Conservation (phyloP, 2,113 vertebrate genomes). For the Globicephala melas region DNA sequence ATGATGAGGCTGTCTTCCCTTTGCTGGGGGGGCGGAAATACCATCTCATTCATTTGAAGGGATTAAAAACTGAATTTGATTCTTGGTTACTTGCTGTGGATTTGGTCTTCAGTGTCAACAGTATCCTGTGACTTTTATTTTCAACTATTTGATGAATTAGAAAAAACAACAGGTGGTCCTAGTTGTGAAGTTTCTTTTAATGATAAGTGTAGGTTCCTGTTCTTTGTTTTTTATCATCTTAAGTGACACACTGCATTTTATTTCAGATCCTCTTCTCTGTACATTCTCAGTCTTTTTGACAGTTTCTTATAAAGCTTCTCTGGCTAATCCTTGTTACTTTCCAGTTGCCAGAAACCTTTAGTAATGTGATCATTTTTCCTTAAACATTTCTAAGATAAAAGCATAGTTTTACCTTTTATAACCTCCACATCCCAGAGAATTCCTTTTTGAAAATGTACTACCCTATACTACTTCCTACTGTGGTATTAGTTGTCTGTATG, state of each 20-base stretch:
- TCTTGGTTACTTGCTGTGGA: neutral
- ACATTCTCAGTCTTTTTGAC: neutral
- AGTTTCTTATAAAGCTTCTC: constrained; percentile 36
- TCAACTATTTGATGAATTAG: neutral
- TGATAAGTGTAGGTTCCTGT: neutral
- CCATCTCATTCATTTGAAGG: neutral
- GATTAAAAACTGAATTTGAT: neutral
- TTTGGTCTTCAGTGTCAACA: neutral
- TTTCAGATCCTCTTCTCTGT: neutral
- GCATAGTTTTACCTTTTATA: constrained; percentile 36
- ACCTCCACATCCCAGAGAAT: neutral
- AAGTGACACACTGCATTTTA: neutral
- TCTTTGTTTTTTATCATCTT: neutral
- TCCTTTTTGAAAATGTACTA: constrained; percentile 20
- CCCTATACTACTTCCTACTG: neutral
- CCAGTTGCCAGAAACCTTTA: constrained; percentile 41
- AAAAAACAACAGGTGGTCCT: neutral
- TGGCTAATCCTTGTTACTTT: constrained; percentile 28
- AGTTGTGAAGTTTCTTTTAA: neutral
- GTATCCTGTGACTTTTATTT: neutral
- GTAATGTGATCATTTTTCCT: neutral
- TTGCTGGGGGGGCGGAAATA: no score
- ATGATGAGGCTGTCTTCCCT: neutral
- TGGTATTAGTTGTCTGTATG: neutral
- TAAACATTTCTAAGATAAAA: constrained; percentile 37